Evolutionary conservation across 2,888 invertebrate species (phyloP).

Genomic region (Machimus rusticus): DNA sequence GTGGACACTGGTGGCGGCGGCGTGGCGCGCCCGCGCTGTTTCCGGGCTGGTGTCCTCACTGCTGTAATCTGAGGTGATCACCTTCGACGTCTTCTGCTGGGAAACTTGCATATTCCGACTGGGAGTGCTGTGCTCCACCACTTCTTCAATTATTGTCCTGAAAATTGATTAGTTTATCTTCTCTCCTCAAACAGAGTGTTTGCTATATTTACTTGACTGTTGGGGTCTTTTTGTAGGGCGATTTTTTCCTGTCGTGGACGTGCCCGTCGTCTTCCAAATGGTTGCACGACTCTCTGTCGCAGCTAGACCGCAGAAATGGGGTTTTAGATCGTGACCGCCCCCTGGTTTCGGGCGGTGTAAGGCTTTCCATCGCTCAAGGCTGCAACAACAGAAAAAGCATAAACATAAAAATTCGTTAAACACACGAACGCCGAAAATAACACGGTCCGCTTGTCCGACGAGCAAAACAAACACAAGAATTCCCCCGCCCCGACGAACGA

Average conservation of each 20-base stretch:
- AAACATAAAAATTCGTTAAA: constrained; percentile 17
- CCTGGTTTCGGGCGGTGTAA: constrained; percentile 65
- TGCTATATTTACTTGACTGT: constrained; percentile 39
- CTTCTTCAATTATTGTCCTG: constrained; percentile 61
- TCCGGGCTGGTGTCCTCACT: constrained; percentile 65
- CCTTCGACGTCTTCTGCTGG: constrained; percentile 47
- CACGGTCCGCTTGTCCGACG: background rate
- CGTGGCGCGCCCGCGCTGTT: constrained; percentile 45
- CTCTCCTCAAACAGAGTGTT: background rate
- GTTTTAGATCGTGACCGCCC: constrained; percentile 76
- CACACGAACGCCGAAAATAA: background rate
- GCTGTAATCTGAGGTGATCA: constrained; percentile 67
- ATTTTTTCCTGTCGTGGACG: constrained; percentile 56
- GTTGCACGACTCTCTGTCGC: constrained; percentile 68
- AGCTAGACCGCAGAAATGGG: constrained; percentile 69
- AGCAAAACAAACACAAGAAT: constrained; percentile 18
- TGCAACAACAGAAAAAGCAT: constrained; percentile 9
- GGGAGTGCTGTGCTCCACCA: constrained; percentile 50
- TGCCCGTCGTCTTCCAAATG: constrained; percentile 67
- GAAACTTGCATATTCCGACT: constrained; percentile 51
- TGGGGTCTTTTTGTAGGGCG: constrained; percentile 50
- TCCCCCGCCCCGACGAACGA: background rate
- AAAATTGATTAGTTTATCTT: background rate
- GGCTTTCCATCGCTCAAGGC: constrained; percentile 9
- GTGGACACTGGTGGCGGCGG: background rate